These are phyloP conservation scores for Xanthia icteritia DNA, from an alignment of 2,888 invertebrate species.

Conservation along the genomic window DNA sequence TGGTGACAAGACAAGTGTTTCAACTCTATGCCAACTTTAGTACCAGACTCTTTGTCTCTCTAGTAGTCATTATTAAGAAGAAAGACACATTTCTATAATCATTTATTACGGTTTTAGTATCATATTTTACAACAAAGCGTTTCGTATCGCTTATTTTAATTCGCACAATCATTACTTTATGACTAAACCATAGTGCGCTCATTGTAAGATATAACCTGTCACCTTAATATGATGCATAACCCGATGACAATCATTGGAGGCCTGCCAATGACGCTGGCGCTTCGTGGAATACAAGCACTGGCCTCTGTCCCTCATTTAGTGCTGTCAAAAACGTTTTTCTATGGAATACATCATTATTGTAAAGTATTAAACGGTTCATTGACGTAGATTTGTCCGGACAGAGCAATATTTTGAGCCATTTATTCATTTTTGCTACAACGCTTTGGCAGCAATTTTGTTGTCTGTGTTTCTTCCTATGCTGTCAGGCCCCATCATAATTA, in stretches of 20 bases:
- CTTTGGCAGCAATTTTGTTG: slow-evolving; percentile 35
- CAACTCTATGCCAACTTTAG: slow-evolving; percentile 28
- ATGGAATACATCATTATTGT: slow-evolving; percentile 65
- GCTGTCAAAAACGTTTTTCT: slow-evolving; percentile 68
- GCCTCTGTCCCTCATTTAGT: slow-evolving; percentile 57
- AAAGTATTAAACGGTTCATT: slow-evolving; percentile 52
- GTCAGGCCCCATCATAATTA: slow-evolving; percentile 45
- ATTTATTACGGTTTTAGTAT: slow-evolving; percentile 18
- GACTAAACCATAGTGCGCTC: slow-evolving; percentile 56
- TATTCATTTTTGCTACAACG: slow-evolving; percentile 36
- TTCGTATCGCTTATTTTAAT: slow-evolving; percentile 43
- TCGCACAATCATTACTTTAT: slow-evolving; percentile 53
- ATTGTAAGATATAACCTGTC: slow-evolving; percentile 59
- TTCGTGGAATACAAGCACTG: slow-evolving; percentile 71
- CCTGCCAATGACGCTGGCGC: slow-evolving; percentile 75
- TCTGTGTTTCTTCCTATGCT: slow-evolving; percentile 45
- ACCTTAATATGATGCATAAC: slow-evolving; percentile 54
- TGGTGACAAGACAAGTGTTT: slow-evolving; percentile 14
- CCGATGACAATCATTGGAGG: slow-evolving; percentile 72
- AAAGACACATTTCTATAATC: slow-evolving; percentile 15
- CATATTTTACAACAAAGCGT: slow-evolving; percentile 42
- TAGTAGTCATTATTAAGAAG: slow-evolving; percentile 23
- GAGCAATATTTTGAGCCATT: slow-evolving; percentile 26
- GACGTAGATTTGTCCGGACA: slow-evolving; percentile 53
- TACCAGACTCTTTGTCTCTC: slow-evolving; percentile 32